phyloP scores from a whole-genome alignment of 1,140 invertebrate genomes.

The Bacillus rossius region DNA sequence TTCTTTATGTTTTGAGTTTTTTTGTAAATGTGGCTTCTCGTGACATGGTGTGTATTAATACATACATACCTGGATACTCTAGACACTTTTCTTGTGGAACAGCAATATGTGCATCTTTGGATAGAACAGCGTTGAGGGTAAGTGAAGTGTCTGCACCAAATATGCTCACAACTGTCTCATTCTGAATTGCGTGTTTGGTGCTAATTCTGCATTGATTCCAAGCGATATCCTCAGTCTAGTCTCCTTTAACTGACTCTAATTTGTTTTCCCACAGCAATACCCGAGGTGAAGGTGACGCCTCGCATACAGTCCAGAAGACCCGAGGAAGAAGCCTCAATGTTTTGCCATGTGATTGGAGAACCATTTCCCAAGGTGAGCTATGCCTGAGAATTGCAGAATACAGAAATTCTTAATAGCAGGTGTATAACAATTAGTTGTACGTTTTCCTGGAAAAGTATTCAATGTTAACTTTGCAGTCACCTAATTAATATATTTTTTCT shows the following conservation, averaged over 20 bases:
- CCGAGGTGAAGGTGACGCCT: constrained; percentile 62
- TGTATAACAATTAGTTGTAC: neutral
- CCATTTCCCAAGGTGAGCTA: constrained; percentile 53
- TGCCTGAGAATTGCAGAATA: no score
- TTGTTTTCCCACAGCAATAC: constrained; percentile 52
- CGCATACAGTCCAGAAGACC: constrained; percentile 60
- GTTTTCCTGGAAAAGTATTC: constrained; percentile 2
- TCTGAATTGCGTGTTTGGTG: no score
- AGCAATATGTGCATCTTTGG: no score
- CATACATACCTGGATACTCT: no score
- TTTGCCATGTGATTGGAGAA: constrained; percentile 64
- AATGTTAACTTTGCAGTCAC: neutral
- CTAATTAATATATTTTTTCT: neutral
- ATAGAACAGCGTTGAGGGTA: no score
- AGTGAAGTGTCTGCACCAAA: no score
- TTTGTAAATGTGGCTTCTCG: no score
- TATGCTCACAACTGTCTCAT: no score
- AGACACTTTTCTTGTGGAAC: no score
- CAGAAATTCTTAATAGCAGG: no score
- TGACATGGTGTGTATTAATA: no score
- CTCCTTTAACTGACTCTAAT: neutral
- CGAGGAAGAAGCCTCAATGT: constrained; percentile 59
- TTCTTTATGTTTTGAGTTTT: no score
- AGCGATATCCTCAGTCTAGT: neutral
- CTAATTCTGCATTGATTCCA: neutral